A percentile compares a stretch with the other conserved stretches of the same genome.
These are phyloP conservation scores for Stenodema calcarata DNA, from an alignment of 2,888 invertebrate genomes.

Conservation along the genomic window DNA sequence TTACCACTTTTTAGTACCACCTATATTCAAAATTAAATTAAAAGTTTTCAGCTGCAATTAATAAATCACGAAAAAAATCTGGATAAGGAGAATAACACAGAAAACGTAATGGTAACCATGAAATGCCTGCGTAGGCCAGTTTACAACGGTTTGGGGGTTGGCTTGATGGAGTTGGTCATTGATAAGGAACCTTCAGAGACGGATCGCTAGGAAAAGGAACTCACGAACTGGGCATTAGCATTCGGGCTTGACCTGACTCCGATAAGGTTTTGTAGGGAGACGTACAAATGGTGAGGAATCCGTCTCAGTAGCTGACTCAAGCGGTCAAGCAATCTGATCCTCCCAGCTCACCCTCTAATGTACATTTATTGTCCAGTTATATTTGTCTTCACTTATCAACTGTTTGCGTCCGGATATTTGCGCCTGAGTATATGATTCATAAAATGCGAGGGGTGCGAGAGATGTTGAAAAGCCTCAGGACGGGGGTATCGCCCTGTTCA, in stretches of 20 bases:
- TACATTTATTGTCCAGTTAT: conserved; percentile 55
- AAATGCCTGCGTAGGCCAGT: not conserved
- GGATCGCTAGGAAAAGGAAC: not conserved
- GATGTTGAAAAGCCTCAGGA: not conserved
- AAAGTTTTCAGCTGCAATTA: no score
- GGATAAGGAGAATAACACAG: no score
- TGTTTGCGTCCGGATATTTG: conserved; percentile 50
- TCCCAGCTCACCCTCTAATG: conserved; percentile 51
- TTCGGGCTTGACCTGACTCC: conserved; percentile 10
- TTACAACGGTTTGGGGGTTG: not conserved
- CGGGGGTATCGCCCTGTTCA: conserved; percentile 2
- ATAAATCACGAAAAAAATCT: no score
- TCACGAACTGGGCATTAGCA: conserved; percentile 30
- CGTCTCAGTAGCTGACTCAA: conserved; percentile 22
- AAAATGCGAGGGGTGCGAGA: not conserved
- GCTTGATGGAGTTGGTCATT: not conserved
- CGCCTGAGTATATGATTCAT: conserved; percentile 46
- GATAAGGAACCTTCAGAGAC: not conserved
- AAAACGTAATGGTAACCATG: no score
- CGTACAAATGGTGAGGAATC: conserved; percentile 43
- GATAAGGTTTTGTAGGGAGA: not conserved
- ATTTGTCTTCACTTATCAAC: conserved; percentile 56
- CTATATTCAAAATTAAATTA: no score
- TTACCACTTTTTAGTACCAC: no score
- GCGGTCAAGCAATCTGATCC: conserved; percentile 44